Evolutionary conservation across 2,113 vertebrate species (phyloP).

Genomic region (Gavia stellata): DNA sequence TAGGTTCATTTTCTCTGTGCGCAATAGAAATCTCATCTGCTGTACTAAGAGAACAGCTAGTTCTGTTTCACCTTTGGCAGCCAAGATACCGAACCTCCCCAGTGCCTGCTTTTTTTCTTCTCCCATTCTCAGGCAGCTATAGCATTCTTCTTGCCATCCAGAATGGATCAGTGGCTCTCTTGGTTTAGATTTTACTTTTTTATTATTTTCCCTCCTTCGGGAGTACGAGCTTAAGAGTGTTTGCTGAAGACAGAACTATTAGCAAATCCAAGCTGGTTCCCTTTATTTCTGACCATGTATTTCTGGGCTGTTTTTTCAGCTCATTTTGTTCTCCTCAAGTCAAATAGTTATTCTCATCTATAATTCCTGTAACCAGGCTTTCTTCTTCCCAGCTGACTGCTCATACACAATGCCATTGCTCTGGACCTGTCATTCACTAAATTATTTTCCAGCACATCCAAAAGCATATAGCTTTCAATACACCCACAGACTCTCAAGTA

Average conservation of each 20-base stretch:
- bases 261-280: not conserved
- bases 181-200: not conserved
- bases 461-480: not conserved
- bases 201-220: not conserved
- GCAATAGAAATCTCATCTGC: not conserved
- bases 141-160: not conserved
- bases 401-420: not conserved
- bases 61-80: not conserved
- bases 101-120: not conserved
- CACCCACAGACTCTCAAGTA: not conserved
- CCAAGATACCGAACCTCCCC: not conserved
- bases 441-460: not conserved
- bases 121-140: not conserved
- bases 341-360: not conserved
- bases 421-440: not conserved
- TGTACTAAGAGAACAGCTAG: not conserved
- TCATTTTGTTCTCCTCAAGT: not conserved
- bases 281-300: not conserved
- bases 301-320: not conserved
- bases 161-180: not conserved
- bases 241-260: not conserved
- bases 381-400: not conserved
- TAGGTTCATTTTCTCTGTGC: not conserved
- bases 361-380: not conserved
- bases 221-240: not conserved